A percentile compares a stretch with the other conserved stretches of the same genome.
phyloP scores from a whole-genome alignment of 2,888 invertebrate species.

The Unio delphinus region DNA sequence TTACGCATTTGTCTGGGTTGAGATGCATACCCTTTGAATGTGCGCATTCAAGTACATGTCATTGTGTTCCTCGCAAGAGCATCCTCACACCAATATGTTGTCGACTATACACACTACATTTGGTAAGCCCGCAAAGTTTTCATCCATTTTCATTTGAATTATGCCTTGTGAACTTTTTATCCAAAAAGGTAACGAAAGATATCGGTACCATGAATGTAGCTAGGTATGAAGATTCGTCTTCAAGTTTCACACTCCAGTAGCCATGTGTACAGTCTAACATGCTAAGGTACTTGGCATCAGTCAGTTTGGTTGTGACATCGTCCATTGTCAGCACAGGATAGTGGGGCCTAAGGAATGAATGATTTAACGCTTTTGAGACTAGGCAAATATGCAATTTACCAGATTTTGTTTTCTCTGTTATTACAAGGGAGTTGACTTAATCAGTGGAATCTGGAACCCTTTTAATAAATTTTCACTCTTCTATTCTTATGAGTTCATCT shows the following conservation, averaged over 20 bases:
- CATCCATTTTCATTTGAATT: constrained; percentile 16
- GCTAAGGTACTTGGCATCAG: constrained; percentile 12
- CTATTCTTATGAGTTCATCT: constrained; percentile 13
- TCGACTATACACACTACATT: constrained; percentile 19
- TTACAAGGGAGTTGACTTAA: constrained; percentile 20
- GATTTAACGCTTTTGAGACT: constrained; percentile 21
- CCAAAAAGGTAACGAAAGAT: constrained; percentile 13
- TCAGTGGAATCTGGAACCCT: constrained; percentile 21
- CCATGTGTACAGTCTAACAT: constrained; percentile 13
- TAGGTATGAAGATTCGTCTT: constrained; percentile 14
- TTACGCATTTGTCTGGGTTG: constrained; percentile 22
- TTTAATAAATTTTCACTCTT: constrained; percentile 8
- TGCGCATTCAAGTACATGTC: constrained; percentile 10
- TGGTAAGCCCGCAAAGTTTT: constrained; percentile 17
- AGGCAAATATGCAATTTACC: constrained; percentile 21
- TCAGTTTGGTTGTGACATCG: constrained; percentile 13
- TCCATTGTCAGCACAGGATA: constrained; percentile 28
- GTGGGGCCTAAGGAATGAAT: constrained; percentile 24
- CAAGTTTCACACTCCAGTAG: constrained; percentile 29
- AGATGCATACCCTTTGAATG: constrained; percentile 11
- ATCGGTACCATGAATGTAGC: constrained; percentile 33
- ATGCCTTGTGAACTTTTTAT: constrained; percentile 14
- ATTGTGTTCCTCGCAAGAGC: constrained; percentile 18
- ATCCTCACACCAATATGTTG: constrained; percentile 22
- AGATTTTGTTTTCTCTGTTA: constrained; percentile 15